Evolutionary conservation across 2,888 invertebrate genomes (phyloP), one percentile per base, ranked within the genome.

Genomic region (Polyommatus icarus): DNA sequence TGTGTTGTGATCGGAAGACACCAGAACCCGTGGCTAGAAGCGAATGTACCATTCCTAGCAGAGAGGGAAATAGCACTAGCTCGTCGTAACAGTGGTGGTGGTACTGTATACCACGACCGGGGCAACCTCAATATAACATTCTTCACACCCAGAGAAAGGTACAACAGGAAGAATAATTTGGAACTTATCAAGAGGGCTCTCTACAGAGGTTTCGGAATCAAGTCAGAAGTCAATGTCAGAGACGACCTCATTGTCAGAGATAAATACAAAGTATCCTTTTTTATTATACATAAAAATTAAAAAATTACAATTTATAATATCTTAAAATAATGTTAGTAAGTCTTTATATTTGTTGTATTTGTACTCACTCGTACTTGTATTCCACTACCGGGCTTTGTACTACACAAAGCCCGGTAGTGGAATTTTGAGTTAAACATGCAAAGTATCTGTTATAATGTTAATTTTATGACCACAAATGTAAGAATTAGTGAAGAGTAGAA

Each of bases 1-100:
- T 97, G 98, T 87, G 98, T 99, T 77, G 99, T 99, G 6, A 96
- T 99, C 87, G 99, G 99, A 7, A 96, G 98, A 78, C 98, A 99
- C 90, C 99, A 99, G 90, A 99, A 99, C 91, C 98, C 99, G 0
- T 99, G 99, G 97, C 89, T 96, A 54, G 99, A 99, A 89, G 97
- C 98, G 1, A 97, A 99, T 89, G 92, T 98, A 3, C 95, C 96
- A 2, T 94, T 95, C 71, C 89, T 97, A 76, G 87, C 94, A 80
- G 95, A 96, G 76, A 94, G 95, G 71, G 96, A 96, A 20, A 96
- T 99, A 78, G 94, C 95, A 15, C 85, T 99, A 79, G 99, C 97
- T 0, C 95, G 99, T 79, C 95, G 99, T 71, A 98, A 98, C 86
- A 99, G 99, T 90, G 99, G 99, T 46, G 97, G 99, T 80, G 99